These are phyloP conservation scores for Zosterops borbonicus DNA, from an alignment of 2,113 vertebrate genomes.

Conservation along the genomic window DNA sequence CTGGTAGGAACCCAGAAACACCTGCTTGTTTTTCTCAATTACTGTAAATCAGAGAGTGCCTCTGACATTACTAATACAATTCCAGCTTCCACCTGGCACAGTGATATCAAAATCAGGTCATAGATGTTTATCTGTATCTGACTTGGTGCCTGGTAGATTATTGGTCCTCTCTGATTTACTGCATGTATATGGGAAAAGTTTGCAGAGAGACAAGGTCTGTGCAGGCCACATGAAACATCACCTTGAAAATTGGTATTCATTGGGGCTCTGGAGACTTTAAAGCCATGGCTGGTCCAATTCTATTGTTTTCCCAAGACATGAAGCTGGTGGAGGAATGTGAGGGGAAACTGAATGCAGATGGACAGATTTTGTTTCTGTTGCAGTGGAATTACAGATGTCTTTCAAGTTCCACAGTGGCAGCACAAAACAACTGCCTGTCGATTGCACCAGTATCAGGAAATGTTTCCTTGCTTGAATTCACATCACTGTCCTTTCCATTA, in stretches of 20 bases:
- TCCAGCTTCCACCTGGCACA: not conserved
- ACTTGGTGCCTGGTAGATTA: not conserved
- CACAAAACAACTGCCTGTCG: not conserved
- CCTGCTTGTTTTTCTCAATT: not conserved
- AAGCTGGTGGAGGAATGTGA: not conserved
- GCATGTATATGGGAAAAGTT: not conserved
- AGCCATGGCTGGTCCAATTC: not conserved
- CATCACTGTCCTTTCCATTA: not conserved
- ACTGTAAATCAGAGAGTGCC: not conserved
- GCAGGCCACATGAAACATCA: not conserved
- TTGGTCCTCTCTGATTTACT: not conserved
- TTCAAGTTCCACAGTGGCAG: not conserved
- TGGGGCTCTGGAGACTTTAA: not conserved
- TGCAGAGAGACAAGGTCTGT: not conserved
- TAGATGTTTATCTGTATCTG: not conserved
- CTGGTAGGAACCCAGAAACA: not conserved
- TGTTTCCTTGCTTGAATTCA: not conserved
- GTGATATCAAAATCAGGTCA: not conserved
- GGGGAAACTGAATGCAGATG: not conserved
- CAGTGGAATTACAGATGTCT: not conserved
- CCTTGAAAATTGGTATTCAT: not conserved
- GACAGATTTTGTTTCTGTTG: not conserved
- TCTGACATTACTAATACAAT: not conserved
- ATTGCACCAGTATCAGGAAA: not conserved
- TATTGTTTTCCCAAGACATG: not conserved